Evolutionary conservation across 2,113 vertebrate genomes (phyloP).

Genomic region (Camelus bactrianus): DNA sequence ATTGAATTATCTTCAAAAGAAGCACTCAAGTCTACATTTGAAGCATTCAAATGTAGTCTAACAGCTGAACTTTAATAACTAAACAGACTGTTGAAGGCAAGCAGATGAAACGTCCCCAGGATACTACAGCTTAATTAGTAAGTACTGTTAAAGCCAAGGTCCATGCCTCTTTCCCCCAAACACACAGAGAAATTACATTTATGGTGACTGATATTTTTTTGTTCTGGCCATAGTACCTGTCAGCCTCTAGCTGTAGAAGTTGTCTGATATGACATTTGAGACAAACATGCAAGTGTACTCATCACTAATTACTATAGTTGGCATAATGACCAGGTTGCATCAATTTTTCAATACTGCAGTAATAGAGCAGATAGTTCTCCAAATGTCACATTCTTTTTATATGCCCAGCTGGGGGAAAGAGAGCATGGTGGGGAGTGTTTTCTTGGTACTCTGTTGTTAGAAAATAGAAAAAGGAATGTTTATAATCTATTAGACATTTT

Average conservation of each 20-base stretch:
- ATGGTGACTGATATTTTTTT: background rate
- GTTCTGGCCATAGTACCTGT: background rate
- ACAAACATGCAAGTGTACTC: background rate
- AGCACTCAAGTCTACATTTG: constrained; percentile 25
- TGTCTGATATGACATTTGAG: background rate
- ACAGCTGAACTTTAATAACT: constrained; percentile 18
- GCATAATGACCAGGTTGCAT: background rate
- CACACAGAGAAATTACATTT: background rate
- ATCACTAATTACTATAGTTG: constrained; percentile 16
- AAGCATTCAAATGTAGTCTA: background rate
- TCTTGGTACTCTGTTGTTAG: background rate
- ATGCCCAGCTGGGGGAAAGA: background rate
- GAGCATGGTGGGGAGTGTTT: background rate
- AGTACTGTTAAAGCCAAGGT: background rate
- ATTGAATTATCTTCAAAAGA: constrained; percentile 32
- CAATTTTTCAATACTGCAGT: constrained; percentile 42
- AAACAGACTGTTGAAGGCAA: background rate
- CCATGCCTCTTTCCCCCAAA: background rate
- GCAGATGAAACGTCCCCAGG: background rate
- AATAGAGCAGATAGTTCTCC: background rate
- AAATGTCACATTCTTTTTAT: constrained; percentile 3
- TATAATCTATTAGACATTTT: constrained; percentile 29
- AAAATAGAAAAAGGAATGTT: constrained; percentile 6
- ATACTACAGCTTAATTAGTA: background rate
- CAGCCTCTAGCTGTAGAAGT: background rate